phyloP scores from a whole-genome alignment of 2,113 vertebrate species.

The Burhinus oedicnemus region DNA sequence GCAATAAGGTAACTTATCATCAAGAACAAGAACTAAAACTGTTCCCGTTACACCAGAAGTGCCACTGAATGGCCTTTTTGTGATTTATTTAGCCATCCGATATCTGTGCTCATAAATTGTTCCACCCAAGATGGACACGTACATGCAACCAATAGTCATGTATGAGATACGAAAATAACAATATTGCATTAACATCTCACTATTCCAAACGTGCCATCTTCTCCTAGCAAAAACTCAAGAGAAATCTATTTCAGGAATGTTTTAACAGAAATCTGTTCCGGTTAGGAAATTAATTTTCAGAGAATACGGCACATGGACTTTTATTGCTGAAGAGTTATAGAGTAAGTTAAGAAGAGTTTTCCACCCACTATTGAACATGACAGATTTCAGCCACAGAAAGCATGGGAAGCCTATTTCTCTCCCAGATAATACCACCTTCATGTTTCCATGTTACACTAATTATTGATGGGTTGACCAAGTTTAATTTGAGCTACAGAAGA shows the following conservation, averaged over 20 bases:
- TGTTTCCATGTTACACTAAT: background rate
- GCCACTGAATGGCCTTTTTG: background rate
- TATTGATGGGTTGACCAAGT: background rate
- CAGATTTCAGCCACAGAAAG: background rate
- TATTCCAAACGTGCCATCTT: background rate
- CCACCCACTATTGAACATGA: background rate
- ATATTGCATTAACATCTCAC: background rate
- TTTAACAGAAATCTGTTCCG: background rate
- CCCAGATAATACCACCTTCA: background rate
- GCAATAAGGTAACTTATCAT: background rate
- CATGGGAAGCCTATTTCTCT: background rate
- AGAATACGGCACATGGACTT: background rate
- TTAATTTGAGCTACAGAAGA: background rate
- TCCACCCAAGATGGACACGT: background rate
- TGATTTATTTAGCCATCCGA: background rate
- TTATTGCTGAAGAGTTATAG: background rate
- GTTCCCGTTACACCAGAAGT: background rate
- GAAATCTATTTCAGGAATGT: background rate
- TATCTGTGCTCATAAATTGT: fast-evolving
- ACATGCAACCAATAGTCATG: background rate
- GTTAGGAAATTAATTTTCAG: background rate
- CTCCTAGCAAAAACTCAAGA: background rate
- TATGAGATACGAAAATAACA: background rate
- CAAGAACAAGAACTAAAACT: background rate
- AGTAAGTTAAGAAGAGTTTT: background rate